Conservation (phyloP, 2,888 invertebrate species). For the Scotopteryx bipunctaria region DNA sequence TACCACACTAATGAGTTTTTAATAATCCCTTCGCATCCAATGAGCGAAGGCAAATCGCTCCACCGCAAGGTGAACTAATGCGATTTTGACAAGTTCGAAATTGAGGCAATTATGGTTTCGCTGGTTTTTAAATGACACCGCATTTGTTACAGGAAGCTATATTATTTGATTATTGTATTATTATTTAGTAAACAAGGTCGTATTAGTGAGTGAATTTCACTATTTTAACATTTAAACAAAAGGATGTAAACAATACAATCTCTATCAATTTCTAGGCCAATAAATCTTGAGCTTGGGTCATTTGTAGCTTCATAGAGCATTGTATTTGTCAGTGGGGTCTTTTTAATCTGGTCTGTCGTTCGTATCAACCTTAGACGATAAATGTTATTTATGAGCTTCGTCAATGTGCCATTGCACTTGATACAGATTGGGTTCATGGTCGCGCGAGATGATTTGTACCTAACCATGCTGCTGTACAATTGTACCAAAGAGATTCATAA, state of each 20-base stretch:
- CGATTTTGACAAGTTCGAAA: slow-evolving; percentile 82
- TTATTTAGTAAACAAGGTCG: slow-evolving; percentile 7
- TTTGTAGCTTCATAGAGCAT: slow-evolving; percentile 29
- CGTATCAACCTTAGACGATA: slow-evolving; percentile 61
- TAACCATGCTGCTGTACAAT: slow-evolving; percentile 33
- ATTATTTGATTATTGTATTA: slow-evolving; percentile 36
- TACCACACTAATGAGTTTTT: slow-evolving; percentile 77
- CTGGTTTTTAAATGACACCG: slow-evolving; percentile 69
- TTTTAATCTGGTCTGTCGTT: slow-evolving; percentile 58
- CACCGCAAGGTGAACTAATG: slow-evolving; percentile 72
- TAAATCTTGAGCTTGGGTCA: slow-evolving; percentile 38
- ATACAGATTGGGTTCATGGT: slow-evolving; percentile 74
- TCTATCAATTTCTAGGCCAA: slow-evolving; percentile 49
- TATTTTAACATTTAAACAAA: slow-evolving; percentile 43
- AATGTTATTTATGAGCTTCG: slow-evolving; percentile 74
- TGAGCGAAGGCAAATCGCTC: slow-evolving; percentile 70
- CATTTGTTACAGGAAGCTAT: slow-evolving; percentile 68
- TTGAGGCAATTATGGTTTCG: slow-evolving; percentile 78
- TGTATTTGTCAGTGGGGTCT: slow-evolving; percentile 50
- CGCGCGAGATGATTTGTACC: slow-evolving; percentile 49
- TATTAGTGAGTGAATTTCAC: slow-evolving; percentile 23
- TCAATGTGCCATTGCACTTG: slow-evolving; percentile 77
- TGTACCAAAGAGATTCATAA: slow-evolving; percentile 33
- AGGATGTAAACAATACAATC: slow-evolving; percentile 55
- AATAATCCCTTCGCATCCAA: slow-evolving; percentile 77